Evolutionary conservation across 2,888 invertebrate genomes (phyloP).

Genomic region (Flabesymbios commensalis): DNA sequence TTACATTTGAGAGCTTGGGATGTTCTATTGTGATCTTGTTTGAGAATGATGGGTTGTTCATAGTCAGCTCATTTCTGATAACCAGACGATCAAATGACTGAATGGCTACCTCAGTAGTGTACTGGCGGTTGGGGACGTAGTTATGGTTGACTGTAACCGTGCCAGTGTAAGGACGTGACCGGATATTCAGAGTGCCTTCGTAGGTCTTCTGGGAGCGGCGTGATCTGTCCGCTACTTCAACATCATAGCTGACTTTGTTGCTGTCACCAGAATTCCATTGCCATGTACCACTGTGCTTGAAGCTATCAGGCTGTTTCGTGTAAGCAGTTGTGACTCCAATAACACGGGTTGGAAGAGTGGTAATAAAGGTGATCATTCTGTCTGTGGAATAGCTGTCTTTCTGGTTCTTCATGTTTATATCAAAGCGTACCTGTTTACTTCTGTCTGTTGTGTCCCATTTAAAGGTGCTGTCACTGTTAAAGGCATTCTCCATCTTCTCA

Average conservation of each 20-base stretch:
- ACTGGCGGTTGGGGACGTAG: constrained; percentile 17
- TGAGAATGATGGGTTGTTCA: background rate
- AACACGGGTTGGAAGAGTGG: constrained; percentile 8
- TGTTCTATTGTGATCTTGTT: constrained; percentile 19
- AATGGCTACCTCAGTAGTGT: constrained; percentile 25
- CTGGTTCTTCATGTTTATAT: constrained; percentile 20
- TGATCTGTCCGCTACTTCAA: constrained; percentile 20
- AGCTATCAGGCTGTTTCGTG: background rate
- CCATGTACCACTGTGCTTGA: constrained; percentile 18
- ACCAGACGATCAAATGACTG: constrained; percentile 10
- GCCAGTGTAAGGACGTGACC: constrained; percentile 15
- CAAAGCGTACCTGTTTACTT: constrained; percentile 23
- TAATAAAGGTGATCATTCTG: constrained; percentile 10
- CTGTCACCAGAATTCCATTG: constrained; percentile 29
- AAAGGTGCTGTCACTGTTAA: constrained; percentile 24
- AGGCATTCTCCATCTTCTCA: background rate
- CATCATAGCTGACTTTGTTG: constrained; percentile 28
- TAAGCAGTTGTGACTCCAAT: constrained; percentile 16
- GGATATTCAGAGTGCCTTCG: constrained; percentile 34
- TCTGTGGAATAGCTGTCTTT: constrained; percentile 3
- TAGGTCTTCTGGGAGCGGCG: constrained; percentile 31
- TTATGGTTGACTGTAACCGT: constrained; percentile 19
- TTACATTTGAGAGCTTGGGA: constrained; percentile 24
- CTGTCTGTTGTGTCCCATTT: constrained; percentile 49
- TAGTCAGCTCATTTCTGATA: constrained; percentile 22